Percentiles rank a stretch among this genome's conserved stretches.
Conservation (phyloP, 2,113 vertebrate species). For the Sorex fumeus region DNA sequence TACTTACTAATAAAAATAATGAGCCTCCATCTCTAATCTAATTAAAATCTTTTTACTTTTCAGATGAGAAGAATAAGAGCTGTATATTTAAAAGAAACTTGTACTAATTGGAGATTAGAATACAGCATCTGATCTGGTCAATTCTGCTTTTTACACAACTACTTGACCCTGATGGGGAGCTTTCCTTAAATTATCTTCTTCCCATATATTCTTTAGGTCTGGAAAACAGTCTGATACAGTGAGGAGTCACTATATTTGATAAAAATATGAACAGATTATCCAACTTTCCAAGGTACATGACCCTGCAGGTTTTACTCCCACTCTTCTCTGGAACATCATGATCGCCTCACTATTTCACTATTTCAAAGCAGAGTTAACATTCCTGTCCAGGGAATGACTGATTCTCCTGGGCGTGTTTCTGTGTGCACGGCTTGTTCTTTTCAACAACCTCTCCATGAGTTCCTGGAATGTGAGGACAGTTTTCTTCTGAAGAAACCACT, state of each 20-base stretch:
- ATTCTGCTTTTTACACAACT: neutral
- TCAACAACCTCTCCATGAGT: slow-evolving; percentile 40
- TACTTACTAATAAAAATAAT: no score
- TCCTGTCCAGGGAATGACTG: neutral
- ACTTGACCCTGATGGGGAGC: neutral
- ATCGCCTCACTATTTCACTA: slow-evolving; percentile 4
- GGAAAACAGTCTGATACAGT: neutral
- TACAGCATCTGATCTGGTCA: no score
- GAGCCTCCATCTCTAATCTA: no score
- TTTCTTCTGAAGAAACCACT: slow-evolving; percentile 57
- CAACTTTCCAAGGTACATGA: neutral
- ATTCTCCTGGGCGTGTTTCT: slow-evolving; percentile 1
- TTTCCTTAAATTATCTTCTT: slow-evolving; percentile 30
- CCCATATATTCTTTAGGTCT: neutral
- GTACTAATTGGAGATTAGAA: no score
- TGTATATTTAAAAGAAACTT: no score
- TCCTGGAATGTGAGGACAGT: slow-evolving; percentile 69
- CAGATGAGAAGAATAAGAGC: no score
- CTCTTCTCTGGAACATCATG: neutral
- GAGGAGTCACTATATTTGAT: neutral
- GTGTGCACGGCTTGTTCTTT: slow-evolving; percentile 47
- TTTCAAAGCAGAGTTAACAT: slow-evolving; percentile 48
- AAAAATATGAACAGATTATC: neutral
- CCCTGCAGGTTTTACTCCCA: neutral
- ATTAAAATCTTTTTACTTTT: no score